Base-by-base conservation (phyloP, 2,888 invertebrate species). In the Drosophila lacicola region DNA sequence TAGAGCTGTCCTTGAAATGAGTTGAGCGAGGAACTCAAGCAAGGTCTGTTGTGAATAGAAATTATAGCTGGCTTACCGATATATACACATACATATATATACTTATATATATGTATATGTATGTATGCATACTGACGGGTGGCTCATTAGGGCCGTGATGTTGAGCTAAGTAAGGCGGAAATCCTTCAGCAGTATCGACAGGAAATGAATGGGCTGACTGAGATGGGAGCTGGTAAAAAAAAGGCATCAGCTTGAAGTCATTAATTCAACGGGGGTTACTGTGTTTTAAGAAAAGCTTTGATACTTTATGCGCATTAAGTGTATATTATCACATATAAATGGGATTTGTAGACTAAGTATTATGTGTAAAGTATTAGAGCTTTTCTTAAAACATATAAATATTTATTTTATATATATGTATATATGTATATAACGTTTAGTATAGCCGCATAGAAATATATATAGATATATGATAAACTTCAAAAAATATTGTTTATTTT, bases 1-100 rank as follows among this genome's bases (percentile, higher is more conserved):
- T 44, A 14, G 37, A 36, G 11, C 54, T 62, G 74, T 57, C 78
- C 78, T 74, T 74, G 78, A 66, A 72, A 51, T 50, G 14, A 14
- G 29, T 25, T 37, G 39, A 42, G 44, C 39, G 33, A 19, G 21
- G 33, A 21, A 17, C 67, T 49, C n/a, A 46, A 45, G 42, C 34
- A 14, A 25, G 11, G 37, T 14, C 33, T 47, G 39, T 29, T 29
- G 25, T 4, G 13, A 19, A 5, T 36, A 29, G 34, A 29, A 61
- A 17, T 46, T 21, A 57, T 53, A 13, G 10, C 33, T 10, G 36
- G 29, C 14, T 51, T 37, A 29, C 17, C n/a, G 44, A 55, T 51
- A 10, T 14, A 42, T 3, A 17, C 2, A 44, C 2, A 21, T 13
- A 3, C 21, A 50, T 21, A 17, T 36, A 19, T 33, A 11, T 19